Evolutionary conservation across 64 coral and sea anemone genomes (phyloP), one percentile per base, ranked within the genome.

Genomic region (Montipora capricornis): DNA sequence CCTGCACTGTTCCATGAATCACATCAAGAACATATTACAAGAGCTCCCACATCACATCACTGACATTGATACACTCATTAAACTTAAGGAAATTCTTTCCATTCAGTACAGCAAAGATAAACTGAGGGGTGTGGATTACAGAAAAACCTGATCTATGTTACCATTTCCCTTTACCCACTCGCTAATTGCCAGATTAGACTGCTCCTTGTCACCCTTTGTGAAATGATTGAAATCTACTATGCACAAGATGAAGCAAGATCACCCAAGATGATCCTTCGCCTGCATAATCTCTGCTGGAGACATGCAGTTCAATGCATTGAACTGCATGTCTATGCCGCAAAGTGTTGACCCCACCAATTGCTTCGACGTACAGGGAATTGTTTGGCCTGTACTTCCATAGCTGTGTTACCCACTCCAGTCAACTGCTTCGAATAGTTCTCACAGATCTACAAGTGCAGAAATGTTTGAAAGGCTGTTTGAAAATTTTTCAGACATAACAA

Each of bases 311-410:
- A 57, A 95, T 95, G 89, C 80, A 62, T 14, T 87, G 37, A 11
- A 48, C 53, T 24, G 81, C 8, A 26, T 26, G 26, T 26, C 26
- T 26, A 57, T 57, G 1, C 53, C 29, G 29, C 19, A 74, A 80
- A 68, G 86, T 89, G 12, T 60, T 96, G 5, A 64, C 90, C 14
- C 73, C 55, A 81, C 90, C 84, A 5, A 91, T 85, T 73, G 80
- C 64, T 6, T 49, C 93, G 55, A 89, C 95, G 8, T 47, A 29
- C 24, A 87, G 95, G 66, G 82, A 82, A 49, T 74, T 95, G 2
- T 95, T 19, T 95, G 94, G 94, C 1, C 88, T 89, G 7, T 96
- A 92, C 46, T 96, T 52, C 51, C 90, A 92, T 45, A 81, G 60
- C 57, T 86, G 75, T 83, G 84, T 83, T 0, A 53, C 61, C 1